Evolutionary conservation across 2,888 invertebrate species (phyloP), one percentile per base, ranked within the genome.

Genomic region (Lasiommata megera): DNA sequence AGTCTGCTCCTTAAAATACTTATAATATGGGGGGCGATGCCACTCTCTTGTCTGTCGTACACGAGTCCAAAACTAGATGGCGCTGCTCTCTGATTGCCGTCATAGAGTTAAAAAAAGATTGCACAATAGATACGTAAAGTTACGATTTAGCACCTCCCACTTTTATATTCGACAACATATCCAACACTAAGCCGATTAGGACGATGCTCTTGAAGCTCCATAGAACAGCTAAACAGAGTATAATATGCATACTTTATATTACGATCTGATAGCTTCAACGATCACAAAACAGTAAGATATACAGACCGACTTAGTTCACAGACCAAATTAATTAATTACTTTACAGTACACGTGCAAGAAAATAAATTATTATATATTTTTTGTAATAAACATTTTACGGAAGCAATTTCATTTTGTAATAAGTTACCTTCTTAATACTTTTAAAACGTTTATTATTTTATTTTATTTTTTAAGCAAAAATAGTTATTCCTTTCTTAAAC

Each of bases 71-170:
- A n/a, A n/a, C n/a, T n/a, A n/a, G n/a, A n/a, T n/a, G n/a, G n/a
- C n/a, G n/a, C n/a, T n/a, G n/a, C n/a, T n/a, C n/a, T n/a, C n/a
- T n/a, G n/a, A n/a, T n/a, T n/a, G n/a, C n/a, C n/a, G n/a, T n/a
- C n/a, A n/a, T n/a, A n/a, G n/a, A n/a, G n/a, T n/a, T n/a, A 48
- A 48, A 36, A 47, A 34, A 31, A 47, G 6, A 48, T 48, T 48
- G 48, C 48, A 48, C 48, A 48, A 48, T 47, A 34, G 34, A 47
- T 47, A 47, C 47, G 47, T 34, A 23, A 3, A 18, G 17, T 48
- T 36, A 34, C 48, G 46, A 29, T 11, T 18, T 48, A 48, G 48
- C 48, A 48, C 48, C 48, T 48, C 48, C n/a, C 34, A 36, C 8
- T 37, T 48, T 34, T 31, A 34, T 6, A 28, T 31, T 17, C 28